phyloP scores from a whole-genome alignment of 1,140 invertebrate species.

The Glossosoma conforme region DNA sequence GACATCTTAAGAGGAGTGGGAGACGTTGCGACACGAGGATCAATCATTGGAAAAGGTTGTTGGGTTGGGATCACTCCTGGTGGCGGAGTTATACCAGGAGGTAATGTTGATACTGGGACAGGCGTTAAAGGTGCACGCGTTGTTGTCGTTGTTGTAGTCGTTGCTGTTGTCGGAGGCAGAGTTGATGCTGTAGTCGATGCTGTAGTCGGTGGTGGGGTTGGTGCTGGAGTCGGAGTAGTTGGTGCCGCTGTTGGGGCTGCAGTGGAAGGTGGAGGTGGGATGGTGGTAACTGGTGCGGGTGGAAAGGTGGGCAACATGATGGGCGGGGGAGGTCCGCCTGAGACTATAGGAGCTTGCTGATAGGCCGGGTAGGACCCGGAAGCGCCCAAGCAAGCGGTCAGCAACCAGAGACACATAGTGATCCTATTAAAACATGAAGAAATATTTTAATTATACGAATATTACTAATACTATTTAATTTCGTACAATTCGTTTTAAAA shows the following conservation, averaged over 20 bases:
- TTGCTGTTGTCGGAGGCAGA: not conserved
- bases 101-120: not conserved
- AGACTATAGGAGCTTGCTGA: constrained; percentile 36
- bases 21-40: constrained; percentile 37
- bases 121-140: not conserved
- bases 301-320: constrained; percentile 25
- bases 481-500: too few relatives aligned
- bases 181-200: not conserved
- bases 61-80: constrained; percentile 1
- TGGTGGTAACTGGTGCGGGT: constrained; percentile 9
- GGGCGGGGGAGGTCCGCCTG: constrained; percentile 27
- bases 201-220: not conserved
- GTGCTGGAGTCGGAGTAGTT: not conserved
- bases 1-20: constrained; percentile 36
- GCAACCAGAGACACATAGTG: constrained; percentile 47
- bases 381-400: constrained; percentile 45
- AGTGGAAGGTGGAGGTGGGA: constrained; percentile 4
- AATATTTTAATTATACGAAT: not conserved
- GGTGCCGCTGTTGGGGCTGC: not conserved
- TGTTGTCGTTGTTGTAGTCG: not conserved
- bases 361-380: constrained; percentile 33
- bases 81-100: not conserved
- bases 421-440: constrained; percentile 8
- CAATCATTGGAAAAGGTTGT: constrained; percentile 34
- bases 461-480: not conserved